Evolutionary conservation across 2,797 vertebrate species (phyloP).

Genomic region (Sphenopsis melanotis): DNA sequence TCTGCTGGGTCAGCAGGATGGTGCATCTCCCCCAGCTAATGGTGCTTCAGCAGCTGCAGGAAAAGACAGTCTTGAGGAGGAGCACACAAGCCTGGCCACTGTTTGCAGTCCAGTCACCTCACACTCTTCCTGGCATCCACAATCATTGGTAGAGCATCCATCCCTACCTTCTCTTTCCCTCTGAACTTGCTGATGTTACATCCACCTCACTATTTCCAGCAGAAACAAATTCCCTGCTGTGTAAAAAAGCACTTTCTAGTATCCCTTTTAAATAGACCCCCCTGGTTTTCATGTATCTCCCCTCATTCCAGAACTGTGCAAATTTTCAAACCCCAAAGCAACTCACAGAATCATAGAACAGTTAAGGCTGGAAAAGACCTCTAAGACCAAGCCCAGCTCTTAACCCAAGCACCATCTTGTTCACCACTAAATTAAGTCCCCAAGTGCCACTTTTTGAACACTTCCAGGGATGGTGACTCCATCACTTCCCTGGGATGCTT

Average conservation of each 20-base stretch:
- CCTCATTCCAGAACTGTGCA: neutral
- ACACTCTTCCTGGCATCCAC: neutral
- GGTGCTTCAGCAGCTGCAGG: neutral
- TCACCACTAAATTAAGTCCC: neutral
- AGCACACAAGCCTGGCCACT: neutral
- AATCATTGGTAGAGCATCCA: neutral
- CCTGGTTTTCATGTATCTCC: neutral
- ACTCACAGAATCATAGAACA: neutral
- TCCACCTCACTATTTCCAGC: neutral
- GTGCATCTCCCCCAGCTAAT: neutral
- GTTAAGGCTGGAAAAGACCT: neutral
- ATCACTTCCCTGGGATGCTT: neutral
- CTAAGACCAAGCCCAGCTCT: neutral
- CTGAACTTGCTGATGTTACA: neutral
- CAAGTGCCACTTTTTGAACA: neutral
- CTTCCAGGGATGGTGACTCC: neutral
- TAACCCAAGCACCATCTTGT: neutral
- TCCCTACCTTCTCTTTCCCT: neutral
- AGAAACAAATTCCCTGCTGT: neutral
- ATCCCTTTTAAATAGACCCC: neutral
- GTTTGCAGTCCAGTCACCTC: neutral
- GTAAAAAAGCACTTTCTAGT: neutral
- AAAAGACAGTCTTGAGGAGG: neutral
- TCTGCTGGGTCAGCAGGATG: neutral
- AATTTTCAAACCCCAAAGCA: neutral